Base-by-base conservation (phyloP, 2,888 invertebrate genomes). In the Heliconius ismenius region DNA sequence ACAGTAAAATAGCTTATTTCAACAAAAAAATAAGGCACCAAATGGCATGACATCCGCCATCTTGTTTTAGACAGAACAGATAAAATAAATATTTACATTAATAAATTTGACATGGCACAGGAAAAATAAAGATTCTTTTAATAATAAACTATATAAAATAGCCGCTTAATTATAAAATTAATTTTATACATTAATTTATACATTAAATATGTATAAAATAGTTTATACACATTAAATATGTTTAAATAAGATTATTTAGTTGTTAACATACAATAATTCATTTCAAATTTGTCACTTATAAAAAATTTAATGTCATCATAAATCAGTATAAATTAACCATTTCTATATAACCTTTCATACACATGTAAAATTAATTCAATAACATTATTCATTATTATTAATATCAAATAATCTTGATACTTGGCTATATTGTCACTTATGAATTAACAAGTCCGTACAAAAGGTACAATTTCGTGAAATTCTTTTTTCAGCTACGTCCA, bases 1-100 rank as follows among this genome's bases (percentile, higher is more conserved):
- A 68, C 68, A 68, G 28, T 49, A 49, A 68, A n/a, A 26, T 32
- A 32, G 54, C 32, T 69, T 15, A 67, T 15, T 24, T 28, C 21
- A 54, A 49, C 4, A 54, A 54, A 54, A 32, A 69, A 69, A 68
- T 69, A 69, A 69, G 69, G 69, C 69, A 69, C 69, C 28, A 28
- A 54, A 69, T 69, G 69, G 32, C 69, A 54, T 26, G 39, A 67
- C 39, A 21, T 49, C 32, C 54, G 69, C 69, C 69, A 69, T 69
- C n/a, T 54, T 54, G 69, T 69, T 69, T 32, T 32, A 18, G 32
- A 69, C 54, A n/a, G 69, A 28, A 54, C 54, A 69, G 32, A 54
- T 54, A n/a, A 28, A 49, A 69, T 21, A 68, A 49, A 49, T 49
- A 68, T 21, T 9, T 49, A 28, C 18, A 28, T 10, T 49, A 43